phyloP scores from a whole-genome alignment of 2,113 vertebrate genomes.

The Patagioenas fasciata region DNA sequence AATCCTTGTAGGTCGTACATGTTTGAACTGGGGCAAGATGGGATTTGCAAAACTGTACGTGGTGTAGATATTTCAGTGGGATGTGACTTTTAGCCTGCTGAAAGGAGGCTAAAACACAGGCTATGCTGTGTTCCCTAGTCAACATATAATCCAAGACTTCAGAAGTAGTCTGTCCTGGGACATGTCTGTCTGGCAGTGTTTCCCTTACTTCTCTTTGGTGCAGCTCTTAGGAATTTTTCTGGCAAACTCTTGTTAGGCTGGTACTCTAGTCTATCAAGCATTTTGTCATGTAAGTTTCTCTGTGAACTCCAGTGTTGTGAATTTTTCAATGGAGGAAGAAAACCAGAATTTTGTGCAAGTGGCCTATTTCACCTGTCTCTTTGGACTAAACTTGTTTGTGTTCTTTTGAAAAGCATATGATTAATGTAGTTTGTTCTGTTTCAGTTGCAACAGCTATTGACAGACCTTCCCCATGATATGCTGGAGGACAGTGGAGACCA shows the following conservation, averaged over 20 bases:
- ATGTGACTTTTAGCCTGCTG: not conserved
- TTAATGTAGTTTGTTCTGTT: not conserved
- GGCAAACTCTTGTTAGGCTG: not conserved
- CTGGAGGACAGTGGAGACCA: constrained; percentile 92
- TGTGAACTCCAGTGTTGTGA: not conserved
- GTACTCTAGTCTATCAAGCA: not conserved
- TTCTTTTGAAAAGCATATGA: not conserved
- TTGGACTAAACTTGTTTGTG: not conserved
- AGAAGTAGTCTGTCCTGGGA: not conserved
- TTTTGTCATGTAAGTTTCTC: not conserved
- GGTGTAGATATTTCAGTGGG: not conserved
- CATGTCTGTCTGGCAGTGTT: not conserved
- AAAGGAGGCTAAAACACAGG: not conserved
- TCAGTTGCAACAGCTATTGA: constrained; percentile 92
- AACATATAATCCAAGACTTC: not conserved
- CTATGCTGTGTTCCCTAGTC: not conserved
- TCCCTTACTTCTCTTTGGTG: not conserved
- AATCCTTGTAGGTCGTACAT: not conserved
- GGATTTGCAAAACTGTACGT: not conserved
- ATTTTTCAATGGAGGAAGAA: not conserved
- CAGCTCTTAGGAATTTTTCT: not conserved
- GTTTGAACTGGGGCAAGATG: not conserved
- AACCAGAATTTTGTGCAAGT: not conserved
- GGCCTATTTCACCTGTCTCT: not conserved
- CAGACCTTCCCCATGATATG: constrained; percentile 97